These are phyloP conservation scores for Lordiphosa collinella DNA, from an alignment of 1,140 invertebrate species.

Conservation along the genomic window DNA sequence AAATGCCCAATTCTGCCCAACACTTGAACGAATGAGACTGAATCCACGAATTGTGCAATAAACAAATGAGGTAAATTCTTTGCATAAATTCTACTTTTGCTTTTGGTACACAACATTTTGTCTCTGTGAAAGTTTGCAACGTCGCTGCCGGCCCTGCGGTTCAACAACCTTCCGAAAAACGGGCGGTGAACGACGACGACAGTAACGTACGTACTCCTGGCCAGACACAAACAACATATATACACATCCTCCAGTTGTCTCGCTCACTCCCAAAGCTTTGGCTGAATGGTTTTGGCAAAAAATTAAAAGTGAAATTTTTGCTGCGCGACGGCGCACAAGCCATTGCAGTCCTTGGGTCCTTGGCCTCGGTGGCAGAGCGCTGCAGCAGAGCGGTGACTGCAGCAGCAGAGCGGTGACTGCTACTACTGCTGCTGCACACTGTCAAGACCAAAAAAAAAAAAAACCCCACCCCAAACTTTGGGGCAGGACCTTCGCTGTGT, in stretches of 20 bases:
- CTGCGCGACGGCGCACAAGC: constrained; percentile 59
- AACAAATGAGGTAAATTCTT: constrained; percentile 36
- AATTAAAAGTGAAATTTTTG: constrained; percentile 79
- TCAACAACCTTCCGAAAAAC: constrained; percentile 43
- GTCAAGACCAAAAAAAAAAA: constrained; percentile 61
- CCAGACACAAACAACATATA: constrained; percentile 62
- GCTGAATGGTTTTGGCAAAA: constrained; percentile 51
- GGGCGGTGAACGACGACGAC: background rate
- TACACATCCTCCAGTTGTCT: constrained; percentile 43
- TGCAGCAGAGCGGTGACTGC: constrained; percentile 18
- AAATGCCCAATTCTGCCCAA: constrained; percentile 58
- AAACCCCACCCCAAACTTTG: constrained; percentile 37
- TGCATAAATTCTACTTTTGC: constrained; percentile 13
- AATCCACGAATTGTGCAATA: constrained; percentile 32
- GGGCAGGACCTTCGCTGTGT: constrained; percentile 57
- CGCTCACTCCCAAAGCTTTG: constrained; percentile 43
- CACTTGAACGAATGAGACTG: constrained; percentile 62
- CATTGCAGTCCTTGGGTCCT: constrained; percentile 63
- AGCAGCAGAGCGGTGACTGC: constrained; percentile 6
- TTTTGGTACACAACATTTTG: background rate
- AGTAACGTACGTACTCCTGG: constrained; percentile 16
- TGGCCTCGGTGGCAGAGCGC: constrained; percentile 64
- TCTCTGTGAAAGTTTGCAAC: constrained; percentile 38
- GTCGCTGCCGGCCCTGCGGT: constrained; percentile 26
- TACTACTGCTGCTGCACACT: constrained; percentile 41